A percentile compares a stretch with the other conserved stretches of the same genome.
Conservation (phyloP, 2,797 vertebrate genomes). For the Megaceryle alcyon region DNA sequence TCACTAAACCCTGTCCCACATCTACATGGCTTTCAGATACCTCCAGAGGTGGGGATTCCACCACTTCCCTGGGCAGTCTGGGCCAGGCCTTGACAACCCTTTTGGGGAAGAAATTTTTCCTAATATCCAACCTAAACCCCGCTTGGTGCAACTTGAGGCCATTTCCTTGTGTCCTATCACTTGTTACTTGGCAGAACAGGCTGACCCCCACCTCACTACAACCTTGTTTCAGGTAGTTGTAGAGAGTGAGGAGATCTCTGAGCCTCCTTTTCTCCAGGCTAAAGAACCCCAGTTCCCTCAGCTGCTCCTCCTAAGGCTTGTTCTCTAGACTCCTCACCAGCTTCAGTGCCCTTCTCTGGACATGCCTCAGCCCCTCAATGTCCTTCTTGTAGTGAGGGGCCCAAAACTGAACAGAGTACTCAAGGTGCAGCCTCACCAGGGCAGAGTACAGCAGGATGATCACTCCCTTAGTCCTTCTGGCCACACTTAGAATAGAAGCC, state of each 20-base stretch:
- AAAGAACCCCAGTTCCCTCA: not conserved
- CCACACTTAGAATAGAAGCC: not conserved
- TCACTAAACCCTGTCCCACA: not conserved
- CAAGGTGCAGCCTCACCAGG: not conserved
- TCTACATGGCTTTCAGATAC: not conserved
- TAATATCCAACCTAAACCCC: not conserved
- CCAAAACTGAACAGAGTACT: not conserved
- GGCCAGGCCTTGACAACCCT: not conserved
- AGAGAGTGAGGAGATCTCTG: not conserved
- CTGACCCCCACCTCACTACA: not conserved
- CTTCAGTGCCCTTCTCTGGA: not conserved
- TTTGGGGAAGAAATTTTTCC: not conserved
- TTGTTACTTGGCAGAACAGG: not conserved
- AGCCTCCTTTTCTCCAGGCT: not conserved
- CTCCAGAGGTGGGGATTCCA: not conserved
- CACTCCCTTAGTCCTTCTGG: not conserved
- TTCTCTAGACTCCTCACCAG: not conserved
- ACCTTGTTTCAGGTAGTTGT: not conserved
- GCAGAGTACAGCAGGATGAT: not conserved
- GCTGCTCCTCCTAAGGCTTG: not conserved
- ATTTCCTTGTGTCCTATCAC: not conserved
- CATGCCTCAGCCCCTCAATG: not conserved
- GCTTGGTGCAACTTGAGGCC: not conserved
- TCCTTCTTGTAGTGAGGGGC: not conserved
- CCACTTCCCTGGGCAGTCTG: not conserved